Base-by-base conservation (phyloP, 2,113 vertebrate species). In the Pluvianellus socialis region DNA sequence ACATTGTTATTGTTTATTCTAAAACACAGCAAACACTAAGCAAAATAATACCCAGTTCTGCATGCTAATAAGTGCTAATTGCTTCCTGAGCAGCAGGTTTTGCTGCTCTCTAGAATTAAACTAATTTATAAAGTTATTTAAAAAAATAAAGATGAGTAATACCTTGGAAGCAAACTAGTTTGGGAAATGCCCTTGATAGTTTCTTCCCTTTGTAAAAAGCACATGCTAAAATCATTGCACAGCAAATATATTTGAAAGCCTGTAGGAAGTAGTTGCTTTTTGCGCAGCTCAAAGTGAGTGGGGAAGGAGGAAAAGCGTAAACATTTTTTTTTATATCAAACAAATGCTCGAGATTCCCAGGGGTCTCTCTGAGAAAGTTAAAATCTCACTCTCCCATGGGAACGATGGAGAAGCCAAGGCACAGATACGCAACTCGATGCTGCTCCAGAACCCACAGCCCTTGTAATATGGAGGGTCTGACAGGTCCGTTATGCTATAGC, bases 101-200 rank as follows among this genome's bases (percentile, higher is more conserved):
- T 93, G 42, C 65, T 56, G 28, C 11, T 92, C 15, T 45, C 65
- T 81, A 45, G 44, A 91, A 88, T 82, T 72, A 76, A 81, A 74
- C 16, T 92, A 72, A 82, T 90, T 88, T 90, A 75, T 94, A 79
- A 87, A 62, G 44, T 82, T 91, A 92, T 85, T 86, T 30, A 85
- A 73, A 70, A 79, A 90, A 59, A 56, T 65, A 83, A 86, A 86
- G 50, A 92, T 90, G 28, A 72, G n/a, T 63, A 61, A 52, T 42
- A 86, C 16, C 33, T 88, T 90, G 44, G 15, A 80, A 82, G 35
- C 70, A 47, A 85, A 77, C 63, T 49, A 77, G 17, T 79, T 83
- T 80, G 40, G 26, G 28, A 90, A 90, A 84, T 28, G 26, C 14
- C 32, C 33, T 83, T 68, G 23, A n/a, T 42, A 86, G 12, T 58